Evolutionary conservation across 2,113 vertebrate genomes (phyloP).

Genomic region (Rattus rattus): DNA sequence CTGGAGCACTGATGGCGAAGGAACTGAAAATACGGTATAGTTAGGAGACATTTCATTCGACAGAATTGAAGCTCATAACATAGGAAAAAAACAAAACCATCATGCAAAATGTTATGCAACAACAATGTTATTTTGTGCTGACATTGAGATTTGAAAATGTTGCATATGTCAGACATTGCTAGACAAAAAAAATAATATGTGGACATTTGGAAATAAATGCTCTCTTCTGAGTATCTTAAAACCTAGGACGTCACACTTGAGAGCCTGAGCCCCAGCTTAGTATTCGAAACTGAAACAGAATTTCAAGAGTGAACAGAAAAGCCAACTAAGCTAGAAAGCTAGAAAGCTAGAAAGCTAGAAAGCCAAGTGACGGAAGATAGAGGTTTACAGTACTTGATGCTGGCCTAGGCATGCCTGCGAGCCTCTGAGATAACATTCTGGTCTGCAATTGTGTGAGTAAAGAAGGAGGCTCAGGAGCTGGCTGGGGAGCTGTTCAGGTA

Average conservation of each 20-base stretch:
- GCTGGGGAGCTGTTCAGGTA: slow-evolving; percentile 87
- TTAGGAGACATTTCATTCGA: slow-evolving; percentile 89
- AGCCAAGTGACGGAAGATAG: slow-evolving; percentile 85
- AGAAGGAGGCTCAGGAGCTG: slow-evolving; percentile 87
- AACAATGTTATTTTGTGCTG: slow-evolving; percentile 92
- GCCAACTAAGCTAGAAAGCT: slow-evolving; percentile 84
- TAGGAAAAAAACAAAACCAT: slow-evolving; percentile 87
- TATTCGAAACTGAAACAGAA: slow-evolving; percentile 78
- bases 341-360: slow-evolving; percentile 69
- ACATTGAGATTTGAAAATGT: slow-evolving; percentile 93
- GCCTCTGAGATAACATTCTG: slow-evolving; percentile 89
- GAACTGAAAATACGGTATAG: slow-evolving; percentile 87
- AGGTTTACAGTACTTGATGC: slow-evolving; percentile 89
- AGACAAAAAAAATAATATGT: slow-evolving; percentile 89
- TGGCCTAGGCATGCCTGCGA: slow-evolving; percentile 90
- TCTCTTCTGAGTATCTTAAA: slow-evolving; percentile 84
- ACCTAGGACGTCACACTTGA: slow-evolving; percentile 81
- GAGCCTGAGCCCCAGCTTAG: slow-evolving; percentile 81
- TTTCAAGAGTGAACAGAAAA: slow-evolving; percentile 78
- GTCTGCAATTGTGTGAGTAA: slow-evolving; percentile 87
- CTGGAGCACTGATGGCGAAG: slow-evolving; percentile 89
- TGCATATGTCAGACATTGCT: slow-evolving; percentile 92
- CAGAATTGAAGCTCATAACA: slow-evolving; percentile 90
- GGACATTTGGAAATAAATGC: slow-evolving; percentile 89
- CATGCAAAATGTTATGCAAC: slow-evolving; percentile 96